phyloP scores from a whole-genome alignment of 1,140 invertebrate species.

The Periplaneta americana region DNA sequence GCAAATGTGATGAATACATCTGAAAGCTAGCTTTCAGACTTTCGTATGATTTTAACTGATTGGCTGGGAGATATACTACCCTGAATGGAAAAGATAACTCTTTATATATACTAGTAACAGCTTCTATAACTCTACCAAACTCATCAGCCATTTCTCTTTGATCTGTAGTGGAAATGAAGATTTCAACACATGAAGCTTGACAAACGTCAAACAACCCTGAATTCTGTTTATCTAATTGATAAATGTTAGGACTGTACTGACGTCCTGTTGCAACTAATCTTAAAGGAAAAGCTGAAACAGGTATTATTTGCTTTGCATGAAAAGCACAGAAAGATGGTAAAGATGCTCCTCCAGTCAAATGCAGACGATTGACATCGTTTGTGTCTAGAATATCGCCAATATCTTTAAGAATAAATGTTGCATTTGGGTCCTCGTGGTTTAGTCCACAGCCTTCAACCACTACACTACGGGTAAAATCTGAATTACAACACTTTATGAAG shows the following conservation, averaged over 20 bases:
- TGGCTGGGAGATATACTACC: conserved; percentile 46
- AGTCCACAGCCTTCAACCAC: conserved; percentile 60
- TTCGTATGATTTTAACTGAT: conserved; percentile 50
- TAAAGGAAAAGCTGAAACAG: conserved; percentile 48
- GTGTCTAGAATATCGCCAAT: conserved; percentile 34
- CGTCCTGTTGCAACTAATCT: conserved; percentile 54
- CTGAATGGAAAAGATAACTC: conserved; percentile 54
- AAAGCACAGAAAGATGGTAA: conserved; percentile 56
- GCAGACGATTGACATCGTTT: conserved; percentile 39
- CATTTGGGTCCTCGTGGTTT: conserved; percentile 44
- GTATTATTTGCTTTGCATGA: conserved; percentile 51
- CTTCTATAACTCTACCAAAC: conserved; percentile 41
- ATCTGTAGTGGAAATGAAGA: conserved; percentile 47
- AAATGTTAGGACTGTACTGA: conserved; percentile 51
- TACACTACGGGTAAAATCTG: conserved; percentile 60
- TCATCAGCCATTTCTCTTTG: conserved; percentile 36
- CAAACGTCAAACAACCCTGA: conserved; percentile 51
- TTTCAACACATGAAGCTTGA: conserved; percentile 52
- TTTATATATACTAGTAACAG: conserved; percentile 46
- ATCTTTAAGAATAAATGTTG: conserved; percentile 48
- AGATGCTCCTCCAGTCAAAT: conserved; percentile 58
- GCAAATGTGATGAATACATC: conserved; percentile 53
- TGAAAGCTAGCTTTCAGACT: conserved; percentile 54
- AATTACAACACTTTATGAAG: conserved; percentile 51
- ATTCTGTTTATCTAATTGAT: too few relatives aligned